Conservation (phyloP, 2,797 vertebrate genomes). For the Natrix natrix region DNA sequence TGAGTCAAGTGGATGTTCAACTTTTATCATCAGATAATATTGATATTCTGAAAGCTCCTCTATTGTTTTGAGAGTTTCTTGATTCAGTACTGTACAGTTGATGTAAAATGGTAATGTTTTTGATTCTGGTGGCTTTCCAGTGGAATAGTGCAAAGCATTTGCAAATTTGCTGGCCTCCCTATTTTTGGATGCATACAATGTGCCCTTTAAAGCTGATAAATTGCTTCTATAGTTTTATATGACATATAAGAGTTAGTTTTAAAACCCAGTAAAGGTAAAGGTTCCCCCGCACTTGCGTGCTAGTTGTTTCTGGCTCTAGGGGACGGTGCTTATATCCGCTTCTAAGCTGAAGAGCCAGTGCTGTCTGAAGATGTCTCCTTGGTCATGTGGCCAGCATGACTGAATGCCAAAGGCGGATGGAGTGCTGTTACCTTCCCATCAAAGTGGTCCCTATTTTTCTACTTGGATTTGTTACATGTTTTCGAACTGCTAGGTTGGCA, state of each 20-base stretch:
- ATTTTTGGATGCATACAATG: neutral
- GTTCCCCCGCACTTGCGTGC: too few species aligned
- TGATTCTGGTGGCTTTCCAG: neutral
- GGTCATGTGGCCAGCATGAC: too few species aligned
- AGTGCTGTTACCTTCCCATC: too few species aligned
- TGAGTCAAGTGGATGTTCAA: neutral
- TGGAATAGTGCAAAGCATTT: neutral
- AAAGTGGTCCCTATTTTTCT: too few species aligned
- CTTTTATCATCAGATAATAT: neutral
- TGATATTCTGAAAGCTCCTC: neutral
- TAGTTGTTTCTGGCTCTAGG: too few species aligned
- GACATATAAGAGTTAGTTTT: neutral
- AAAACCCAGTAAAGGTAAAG: neutral
- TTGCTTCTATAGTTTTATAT: neutral
- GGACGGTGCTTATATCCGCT: too few species aligned
- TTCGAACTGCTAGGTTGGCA: too few species aligned
- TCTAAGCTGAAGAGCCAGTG: too few species aligned
- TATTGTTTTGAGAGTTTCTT: neutral
- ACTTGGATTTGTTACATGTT: too few species aligned
- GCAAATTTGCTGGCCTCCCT: neutral
- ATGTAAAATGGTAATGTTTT: neutral
- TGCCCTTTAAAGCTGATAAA: neutral
- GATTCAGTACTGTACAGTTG: neutral
- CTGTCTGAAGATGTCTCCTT: too few species aligned
- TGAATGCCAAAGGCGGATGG: too few species aligned